A percentile compares a stretch with the other conserved stretches of the same genome.
phyloP scores from a whole-genome alignment of 1,140 invertebrate species.

The Trachymyrmex cornetzi region DNA sequence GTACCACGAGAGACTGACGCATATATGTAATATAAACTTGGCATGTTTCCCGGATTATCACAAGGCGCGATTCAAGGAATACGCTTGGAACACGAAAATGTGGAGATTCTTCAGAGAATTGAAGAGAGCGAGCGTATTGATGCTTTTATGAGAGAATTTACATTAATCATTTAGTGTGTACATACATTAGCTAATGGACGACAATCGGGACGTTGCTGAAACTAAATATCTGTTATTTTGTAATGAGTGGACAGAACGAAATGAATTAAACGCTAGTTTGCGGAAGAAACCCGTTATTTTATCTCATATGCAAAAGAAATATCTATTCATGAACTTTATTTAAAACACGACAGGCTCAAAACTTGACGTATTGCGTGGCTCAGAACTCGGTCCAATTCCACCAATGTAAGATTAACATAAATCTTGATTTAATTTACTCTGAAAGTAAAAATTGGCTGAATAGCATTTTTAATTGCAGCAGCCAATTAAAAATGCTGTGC shows the following conservation, averaged over 20 bases:
- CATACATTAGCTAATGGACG: neutral
- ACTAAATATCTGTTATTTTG: constrained; percentile 29
- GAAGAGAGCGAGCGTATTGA: neutral
- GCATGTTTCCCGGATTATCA: constrained; percentile 5
- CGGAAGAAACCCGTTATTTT: neutral
- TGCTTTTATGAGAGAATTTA: neutral
- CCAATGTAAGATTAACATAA: no score
- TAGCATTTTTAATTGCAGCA: no score
- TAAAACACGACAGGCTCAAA: neutral
- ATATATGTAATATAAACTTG: neutral
- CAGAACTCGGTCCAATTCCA: neutral
- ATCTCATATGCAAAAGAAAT: neutral
- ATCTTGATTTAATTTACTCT: no score
- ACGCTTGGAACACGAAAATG: neutral
- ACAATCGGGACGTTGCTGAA: neutral
- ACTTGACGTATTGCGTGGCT: neutral
- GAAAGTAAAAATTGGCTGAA: no score
- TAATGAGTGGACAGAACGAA: neutral
- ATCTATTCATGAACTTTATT: neutral
- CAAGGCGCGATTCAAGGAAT: neutral
- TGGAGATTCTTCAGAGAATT: neutral
- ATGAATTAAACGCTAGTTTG: neutral
- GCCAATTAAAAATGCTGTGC: no score
- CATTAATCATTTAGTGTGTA: neutral
- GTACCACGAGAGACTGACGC: constrained; percentile 83